Evolutionary conservation across 2,113 vertebrate genomes (phyloP).

Genomic region (Eolophus roseicapilla): DNA sequence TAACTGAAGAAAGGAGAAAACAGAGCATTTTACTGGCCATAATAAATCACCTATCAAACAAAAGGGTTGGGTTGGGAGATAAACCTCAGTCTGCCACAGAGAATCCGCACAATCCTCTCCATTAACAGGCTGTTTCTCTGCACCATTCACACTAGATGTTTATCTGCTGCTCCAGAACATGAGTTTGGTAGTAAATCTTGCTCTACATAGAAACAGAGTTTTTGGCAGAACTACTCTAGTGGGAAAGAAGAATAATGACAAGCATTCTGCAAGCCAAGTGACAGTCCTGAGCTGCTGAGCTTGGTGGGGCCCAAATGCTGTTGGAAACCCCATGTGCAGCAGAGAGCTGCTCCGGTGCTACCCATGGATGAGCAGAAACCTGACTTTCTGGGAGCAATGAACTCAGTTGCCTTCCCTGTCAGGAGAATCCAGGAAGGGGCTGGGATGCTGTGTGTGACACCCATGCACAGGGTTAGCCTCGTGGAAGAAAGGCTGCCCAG

Average conservation of each 20-base stretch:
- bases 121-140: not conserved
- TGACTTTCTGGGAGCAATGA: not conserved
- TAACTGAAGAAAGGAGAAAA: not conserved
- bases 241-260: not conserved
- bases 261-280: not conserved
- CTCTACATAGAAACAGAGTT: not conserved
- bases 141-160: not conserved
- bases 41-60: not conserved
- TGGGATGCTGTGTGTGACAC: not conserved
- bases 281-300: not conserved
- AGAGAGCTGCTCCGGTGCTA: not conserved
- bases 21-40: not conserved
- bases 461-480: not conserved
- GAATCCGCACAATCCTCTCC: not conserved
- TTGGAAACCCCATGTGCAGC: not conserved
- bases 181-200: not conserved
- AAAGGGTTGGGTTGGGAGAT: not conserved
- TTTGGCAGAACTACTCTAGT: not conserved
- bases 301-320: not conserved
- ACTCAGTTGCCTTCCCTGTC: not conserved
- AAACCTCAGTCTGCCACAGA: not conserved
- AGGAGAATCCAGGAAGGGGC: not conserved
- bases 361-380: not conserved
- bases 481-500: accelerated
- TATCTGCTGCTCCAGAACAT: not conserved